Conservation (phyloP, 2,113 vertebrate genomes). For the Pygoscelis antarcticus region DNA sequence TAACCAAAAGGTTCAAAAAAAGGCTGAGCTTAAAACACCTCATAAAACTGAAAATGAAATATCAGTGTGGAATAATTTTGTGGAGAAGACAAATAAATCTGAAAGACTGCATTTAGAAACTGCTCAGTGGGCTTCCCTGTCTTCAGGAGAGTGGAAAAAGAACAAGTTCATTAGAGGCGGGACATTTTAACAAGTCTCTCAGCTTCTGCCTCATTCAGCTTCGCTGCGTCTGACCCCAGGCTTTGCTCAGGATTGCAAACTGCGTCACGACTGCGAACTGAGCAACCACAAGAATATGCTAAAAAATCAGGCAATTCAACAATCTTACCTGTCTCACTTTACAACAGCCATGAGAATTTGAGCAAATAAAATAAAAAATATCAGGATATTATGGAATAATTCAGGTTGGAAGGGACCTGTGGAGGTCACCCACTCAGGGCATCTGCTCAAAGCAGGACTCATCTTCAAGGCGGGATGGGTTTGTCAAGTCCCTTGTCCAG, state of each 20-base stretch:
- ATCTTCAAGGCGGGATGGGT: neutral
- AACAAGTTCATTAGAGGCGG: neutral
- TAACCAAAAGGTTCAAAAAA: neutral
- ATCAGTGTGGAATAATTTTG: neutral
- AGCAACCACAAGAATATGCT: neutral
- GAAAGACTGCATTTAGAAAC: neutral
- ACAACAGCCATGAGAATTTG: neutral
- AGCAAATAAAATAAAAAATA: neutral
- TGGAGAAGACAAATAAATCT: neutral
- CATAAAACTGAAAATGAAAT: neutral
- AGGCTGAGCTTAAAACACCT: neutral
- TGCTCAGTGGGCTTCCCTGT: neutral
- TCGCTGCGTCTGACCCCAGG: neutral
- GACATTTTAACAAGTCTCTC: neutral
- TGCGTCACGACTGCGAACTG: fast-evolving
- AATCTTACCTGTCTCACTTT: neutral
- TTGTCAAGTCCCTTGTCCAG: neutral
- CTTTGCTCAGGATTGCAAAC: neutral
- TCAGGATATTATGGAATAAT: neutral
- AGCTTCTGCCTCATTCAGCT: neutral
- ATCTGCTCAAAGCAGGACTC: neutral
- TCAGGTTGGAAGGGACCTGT: neutral
- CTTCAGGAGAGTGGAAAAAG: neutral
- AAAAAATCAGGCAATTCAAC: neutral
- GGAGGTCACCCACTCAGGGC: neutral